phyloP scores from a whole-genome alignment of 2,797 vertebrate species.

The Takifugu ocellatus region DNA sequence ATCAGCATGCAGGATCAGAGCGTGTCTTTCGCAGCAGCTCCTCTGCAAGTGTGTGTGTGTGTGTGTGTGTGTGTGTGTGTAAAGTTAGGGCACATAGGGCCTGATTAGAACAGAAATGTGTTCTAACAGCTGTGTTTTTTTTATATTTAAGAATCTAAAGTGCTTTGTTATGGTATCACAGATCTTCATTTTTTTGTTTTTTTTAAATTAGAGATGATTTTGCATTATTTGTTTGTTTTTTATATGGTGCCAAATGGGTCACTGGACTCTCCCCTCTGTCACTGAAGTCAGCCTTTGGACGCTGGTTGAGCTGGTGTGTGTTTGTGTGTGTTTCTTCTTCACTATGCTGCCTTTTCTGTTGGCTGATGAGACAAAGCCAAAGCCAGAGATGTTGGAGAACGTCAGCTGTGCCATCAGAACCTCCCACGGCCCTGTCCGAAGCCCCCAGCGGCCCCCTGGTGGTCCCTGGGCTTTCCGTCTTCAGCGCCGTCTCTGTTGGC shows the following conservation, averaged over 20 bases:
- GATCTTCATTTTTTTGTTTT: too few species aligned
- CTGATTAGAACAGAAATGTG: too few species aligned
- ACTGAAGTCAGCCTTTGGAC: conserved; percentile 54
- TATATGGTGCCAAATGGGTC: conserved; percentile 27
- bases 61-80: too few species aligned
- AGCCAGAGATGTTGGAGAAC: conserved; percentile 11
- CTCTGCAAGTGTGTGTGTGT: not conserved
- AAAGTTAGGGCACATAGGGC: too few species aligned
- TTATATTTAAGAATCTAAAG: too few species aligned
- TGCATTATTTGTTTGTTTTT: too few species aligned
- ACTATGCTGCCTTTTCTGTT: conserved; percentile 59
- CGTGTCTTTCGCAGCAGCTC: too few species aligned
- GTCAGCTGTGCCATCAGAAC: conserved; percentile 49
- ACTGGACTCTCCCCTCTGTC: conserved; percentile 19
- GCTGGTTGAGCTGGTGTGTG: conserved; percentile 32
- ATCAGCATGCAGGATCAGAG: too few species aligned
- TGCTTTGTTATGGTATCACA: too few species aligned
- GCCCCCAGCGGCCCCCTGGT: not conserved
- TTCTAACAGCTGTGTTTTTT: too few species aligned
- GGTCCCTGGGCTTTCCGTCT: conserved; percentile 27
- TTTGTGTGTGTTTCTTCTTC: conserved; percentile 46
- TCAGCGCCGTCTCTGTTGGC: conserved; percentile 25
- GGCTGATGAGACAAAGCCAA: conserved; percentile 27
- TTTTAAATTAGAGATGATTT: too few species aligned
- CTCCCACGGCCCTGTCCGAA: conserved; percentile 5